phyloP scores from a whole-genome alignment of 2,888 invertebrate genomes.

The Thymelicus sylvestris region DNA sequence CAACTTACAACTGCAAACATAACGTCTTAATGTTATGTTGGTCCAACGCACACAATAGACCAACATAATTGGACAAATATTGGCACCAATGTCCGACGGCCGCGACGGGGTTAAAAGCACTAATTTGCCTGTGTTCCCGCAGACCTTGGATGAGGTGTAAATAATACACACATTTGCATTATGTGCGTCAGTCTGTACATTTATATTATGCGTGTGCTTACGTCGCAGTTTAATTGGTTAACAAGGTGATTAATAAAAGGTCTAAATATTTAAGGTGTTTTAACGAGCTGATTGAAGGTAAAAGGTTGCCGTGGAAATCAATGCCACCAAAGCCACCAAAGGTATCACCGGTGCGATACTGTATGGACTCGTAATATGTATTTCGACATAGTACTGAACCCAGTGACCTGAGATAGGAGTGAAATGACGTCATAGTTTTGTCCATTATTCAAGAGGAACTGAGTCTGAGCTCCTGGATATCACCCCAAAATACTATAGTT shows the following conservation, averaged over 20 bases:
- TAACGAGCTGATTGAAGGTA: no score
- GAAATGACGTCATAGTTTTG: no score
- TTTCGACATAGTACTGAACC: no score
- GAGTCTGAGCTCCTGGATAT: no score
- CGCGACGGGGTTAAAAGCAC: conserved; percentile 28
- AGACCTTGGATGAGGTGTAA: conserved; percentile 44
- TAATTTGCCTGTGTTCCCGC: conserved; percentile 38
- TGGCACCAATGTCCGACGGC: conserved; percentile 12
- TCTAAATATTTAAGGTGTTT: background rate
- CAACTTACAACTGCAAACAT: no score
- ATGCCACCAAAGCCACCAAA: no score
- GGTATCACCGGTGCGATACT: no score
- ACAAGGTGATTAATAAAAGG: background rate
- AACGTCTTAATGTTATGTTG: background rate
- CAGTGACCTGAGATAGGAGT: no score
- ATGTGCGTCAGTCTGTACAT: conserved; percentile 25
- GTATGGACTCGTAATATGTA: no score
- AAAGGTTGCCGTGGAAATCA: no score
- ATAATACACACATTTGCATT: conserved; percentile 41
- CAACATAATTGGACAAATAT: conserved; percentile 12
- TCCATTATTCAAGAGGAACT: no score
- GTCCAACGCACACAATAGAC: background rate
- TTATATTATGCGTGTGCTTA: conserved; percentile 14
- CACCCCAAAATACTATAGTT: no score
- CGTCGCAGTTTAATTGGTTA: conserved; percentile 7